Evolutionary conservation across 2,888 invertebrate genomes (phyloP), one percentile per base, ranked within the genome.

Genomic region (Blomia tropicalis): DNA sequence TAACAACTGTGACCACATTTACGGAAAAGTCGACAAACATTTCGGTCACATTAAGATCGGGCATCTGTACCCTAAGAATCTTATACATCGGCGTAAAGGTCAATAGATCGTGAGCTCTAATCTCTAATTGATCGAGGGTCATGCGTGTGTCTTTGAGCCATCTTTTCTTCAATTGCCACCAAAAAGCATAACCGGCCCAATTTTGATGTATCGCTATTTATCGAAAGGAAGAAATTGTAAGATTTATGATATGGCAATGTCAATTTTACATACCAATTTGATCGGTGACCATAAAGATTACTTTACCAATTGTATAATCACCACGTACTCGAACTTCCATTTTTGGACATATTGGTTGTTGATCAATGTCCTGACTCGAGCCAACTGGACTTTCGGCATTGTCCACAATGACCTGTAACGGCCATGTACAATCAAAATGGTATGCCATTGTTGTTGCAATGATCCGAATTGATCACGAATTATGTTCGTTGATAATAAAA

Each of bases 51-150:
- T 92, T 82, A 70, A 92, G 77, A 75, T 96, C 95, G 3, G 95
- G 95, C 69, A 96, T 77, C 74, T 93, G 81, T 66, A 96, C 84
- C 70, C 86, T 80, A 64, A 93, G 77, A 63, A 70, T 72, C 70
- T 95, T 95, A 81, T 95, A 93, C 91, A 95, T 93, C 31, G 93
- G 93, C 41, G 93, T 93, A 77, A 95, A 96, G 75, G 91, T 83
- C 0, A 96, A 80, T 30, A 85, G 77, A 1, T 89, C 88, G 73
- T 95, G 93, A 0, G 93, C 92, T 71, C 92, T 89, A 1, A 96
- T 92, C 0, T 89, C 89, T 72, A 87, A 92, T 77, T 95, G 95
- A 77, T 98, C 96, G 68, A 98, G 77, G 0, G 98, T 98, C 70
- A 89, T 89, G 65, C 93, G 81, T 3, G 95, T 93, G 68, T 91